A percentile compares a stretch with the other conserved stretches of the same genome.
Evolutionary conservation across 2,113 vertebrate genomes (phyloP).

Genomic region (Cryptomyrus ogoouensis): DNA sequence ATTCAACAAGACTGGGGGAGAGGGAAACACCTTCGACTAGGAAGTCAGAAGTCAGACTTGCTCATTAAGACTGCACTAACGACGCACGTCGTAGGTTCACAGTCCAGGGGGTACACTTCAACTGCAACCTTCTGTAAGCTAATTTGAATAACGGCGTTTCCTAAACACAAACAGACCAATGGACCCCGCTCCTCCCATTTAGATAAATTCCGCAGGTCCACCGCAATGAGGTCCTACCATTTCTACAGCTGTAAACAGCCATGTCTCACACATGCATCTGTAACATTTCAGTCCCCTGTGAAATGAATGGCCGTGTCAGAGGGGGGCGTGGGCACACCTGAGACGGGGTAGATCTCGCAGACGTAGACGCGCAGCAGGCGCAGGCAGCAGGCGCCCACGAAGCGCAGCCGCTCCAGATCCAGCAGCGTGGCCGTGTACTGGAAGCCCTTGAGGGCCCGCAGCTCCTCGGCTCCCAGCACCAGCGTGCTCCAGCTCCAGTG

Average conservation of each 20-base stretch:
- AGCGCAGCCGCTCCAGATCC: constrained; percentile 90
- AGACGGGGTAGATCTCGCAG: constrained; percentile 96
- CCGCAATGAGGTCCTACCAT: not conserved
- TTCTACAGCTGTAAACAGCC: not conserved
- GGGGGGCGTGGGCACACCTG: constrained; percentile 63
- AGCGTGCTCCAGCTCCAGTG: constrained; percentile 99
- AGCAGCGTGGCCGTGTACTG: constrained; percentile 94
- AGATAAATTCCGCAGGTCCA: not conserved
- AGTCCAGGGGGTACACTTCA: not conserved
- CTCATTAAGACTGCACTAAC: not conserved
- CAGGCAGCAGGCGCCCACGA: constrained; percentile 93
- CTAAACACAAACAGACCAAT: not conserved
- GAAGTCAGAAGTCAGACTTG: not conserved
- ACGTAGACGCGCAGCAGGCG: constrained; percentile 91
- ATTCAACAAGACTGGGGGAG: not conserved
- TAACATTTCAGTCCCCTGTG: not conserved
- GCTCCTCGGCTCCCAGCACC: constrained; percentile 92
- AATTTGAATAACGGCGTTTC: not conserved
- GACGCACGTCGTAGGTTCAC: not conserved
- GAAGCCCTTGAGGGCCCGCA: constrained; percentile 92
- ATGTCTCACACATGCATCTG: not conserved
- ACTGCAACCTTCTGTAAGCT: not conserved
- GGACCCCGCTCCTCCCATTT: not conserved
- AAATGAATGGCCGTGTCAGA: not conserved
- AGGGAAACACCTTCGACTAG: not conserved